phyloP scores from a whole-genome alignment of 1,140 invertebrate species.

The Drosophila ogumai region DNA sequence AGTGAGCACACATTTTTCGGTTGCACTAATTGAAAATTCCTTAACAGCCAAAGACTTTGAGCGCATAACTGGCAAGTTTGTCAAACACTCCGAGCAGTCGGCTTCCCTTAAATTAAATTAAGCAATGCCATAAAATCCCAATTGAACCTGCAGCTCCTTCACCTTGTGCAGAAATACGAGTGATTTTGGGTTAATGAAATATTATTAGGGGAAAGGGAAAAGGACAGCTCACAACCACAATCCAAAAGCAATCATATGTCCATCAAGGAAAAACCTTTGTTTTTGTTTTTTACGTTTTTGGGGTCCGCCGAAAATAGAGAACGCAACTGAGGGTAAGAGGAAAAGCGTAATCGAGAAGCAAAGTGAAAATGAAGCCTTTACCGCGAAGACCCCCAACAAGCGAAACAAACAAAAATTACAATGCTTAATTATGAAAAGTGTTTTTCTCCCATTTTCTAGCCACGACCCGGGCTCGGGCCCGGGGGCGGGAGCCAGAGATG shows the following conservation, averaged over 20 bases:
- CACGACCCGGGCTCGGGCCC: not conserved
- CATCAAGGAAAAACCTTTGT: slow-evolving; percentile 42
- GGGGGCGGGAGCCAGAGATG: slow-evolving; percentile 48
- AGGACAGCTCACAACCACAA: slow-evolving; percentile 1
- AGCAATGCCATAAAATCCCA: slow-evolving; percentile 25
- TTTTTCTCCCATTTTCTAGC: slow-evolving; percentile 53
- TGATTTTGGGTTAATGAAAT: slow-evolving; percentile 60
- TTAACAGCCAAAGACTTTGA: slow-evolving; percentile 36
- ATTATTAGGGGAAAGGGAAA: slow-evolving; percentile 41
- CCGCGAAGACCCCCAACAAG: slow-evolving; percentile 2
- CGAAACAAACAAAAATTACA: slow-evolving; percentile 76
- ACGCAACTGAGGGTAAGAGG: not conserved
- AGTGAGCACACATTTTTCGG: slow-evolving; percentile 58
- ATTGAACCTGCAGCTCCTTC: slow-evolving; percentile 23
- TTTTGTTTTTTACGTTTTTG: slow-evolving; percentile 1
- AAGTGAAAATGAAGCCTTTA: slow-evolving; percentile 43
- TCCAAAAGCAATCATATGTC: slow-evolving; percentile 64
- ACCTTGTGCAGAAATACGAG: not conserved
- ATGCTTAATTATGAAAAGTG: slow-evolving; percentile 80
- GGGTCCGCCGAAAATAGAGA: slow-evolving; percentile 36
- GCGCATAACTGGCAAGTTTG: slow-evolving; percentile 37
- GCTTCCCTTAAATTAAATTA: slow-evolving; percentile 14
- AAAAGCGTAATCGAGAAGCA: slow-evolving; percentile 38
- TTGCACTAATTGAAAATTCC: slow-evolving; percentile 78
- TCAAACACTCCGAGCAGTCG: slow-evolving; percentile 10